phyloP scores from a whole-genome alignment of 2,888 invertebrate species.

The Rutpela maculata region DNA sequence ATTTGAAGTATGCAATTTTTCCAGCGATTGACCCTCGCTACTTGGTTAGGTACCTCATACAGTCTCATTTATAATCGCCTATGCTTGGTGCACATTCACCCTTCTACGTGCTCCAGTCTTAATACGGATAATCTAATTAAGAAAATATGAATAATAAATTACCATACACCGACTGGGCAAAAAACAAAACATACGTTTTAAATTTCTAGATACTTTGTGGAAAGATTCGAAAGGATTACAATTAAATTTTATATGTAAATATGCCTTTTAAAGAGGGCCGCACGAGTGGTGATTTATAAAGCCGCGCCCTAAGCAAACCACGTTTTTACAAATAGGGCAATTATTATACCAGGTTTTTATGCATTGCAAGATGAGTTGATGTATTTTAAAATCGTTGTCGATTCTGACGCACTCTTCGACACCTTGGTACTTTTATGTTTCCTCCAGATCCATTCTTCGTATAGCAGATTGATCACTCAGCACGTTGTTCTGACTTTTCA shows the following conservation, averaged over 20 bases:
- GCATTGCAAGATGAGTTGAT: too few species aligned
- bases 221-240: not conserved
- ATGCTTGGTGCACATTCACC: not conserved
- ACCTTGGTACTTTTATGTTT: too few species aligned
- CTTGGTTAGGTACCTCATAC: too few species aligned
- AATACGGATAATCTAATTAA: not conserved
- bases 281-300: not conserved
- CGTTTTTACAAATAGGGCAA: not conserved
- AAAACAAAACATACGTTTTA: conserved; percentile 2
- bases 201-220: not conserved
- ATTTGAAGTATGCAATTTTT: too few species aligned
- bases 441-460: too few species aligned
- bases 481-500: too few species aligned
- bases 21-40: too few species aligned
- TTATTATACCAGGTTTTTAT: not conserved
- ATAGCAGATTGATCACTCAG: too few species aligned
- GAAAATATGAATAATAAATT: conserved; percentile 7
- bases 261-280: not conserved
- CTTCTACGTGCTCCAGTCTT: not conserved
- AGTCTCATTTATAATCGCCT: not conserved
- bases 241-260: conserved; percentile 1
- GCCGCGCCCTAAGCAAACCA: not conserved
- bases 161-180: not conserved
- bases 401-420: too few species aligned
- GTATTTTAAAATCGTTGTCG: too few species aligned